These are phyloP conservation scores for Chelidonichthys spinosus DNA, from an alignment of 2,797 vertebrate species.

Conservation along the genomic window DNA sequence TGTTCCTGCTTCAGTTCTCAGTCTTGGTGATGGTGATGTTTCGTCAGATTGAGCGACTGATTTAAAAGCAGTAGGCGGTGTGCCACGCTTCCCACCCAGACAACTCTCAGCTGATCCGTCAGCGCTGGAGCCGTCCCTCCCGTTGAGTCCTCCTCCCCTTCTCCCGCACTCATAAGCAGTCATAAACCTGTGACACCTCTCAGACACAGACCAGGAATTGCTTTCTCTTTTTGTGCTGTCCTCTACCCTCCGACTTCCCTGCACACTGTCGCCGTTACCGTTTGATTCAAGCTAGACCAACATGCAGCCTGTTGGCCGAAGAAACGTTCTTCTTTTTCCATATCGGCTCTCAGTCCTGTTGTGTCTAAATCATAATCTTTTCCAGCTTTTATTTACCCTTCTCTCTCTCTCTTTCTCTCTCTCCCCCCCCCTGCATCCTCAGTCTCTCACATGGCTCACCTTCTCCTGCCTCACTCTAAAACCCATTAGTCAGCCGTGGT, in stretches of 20 bases:
- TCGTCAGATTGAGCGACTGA: slow-evolving; percentile 14
- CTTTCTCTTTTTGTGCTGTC: slow-evolving; percentile 36
- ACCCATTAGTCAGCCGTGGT: slow-evolving; percentile 61
- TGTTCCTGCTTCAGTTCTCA: background rate
- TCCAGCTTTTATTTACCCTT: background rate
- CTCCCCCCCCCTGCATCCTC: background rate
- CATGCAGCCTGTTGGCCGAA: background rate
- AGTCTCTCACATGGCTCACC: slow-evolving; percentile 4
- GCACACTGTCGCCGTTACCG: background rate
- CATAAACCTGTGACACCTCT: slow-evolving; percentile 61
- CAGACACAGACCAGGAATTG: slow-evolving; percentile 58
- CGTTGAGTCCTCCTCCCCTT: slow-evolving; percentile 6
- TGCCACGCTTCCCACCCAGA: slow-evolving; percentile 27
- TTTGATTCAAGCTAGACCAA: slow-evolving; percentile 19
- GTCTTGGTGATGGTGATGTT: background rate
- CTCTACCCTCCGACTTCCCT: background rate
- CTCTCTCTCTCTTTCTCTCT: background rate
- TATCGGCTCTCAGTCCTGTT: background rate
- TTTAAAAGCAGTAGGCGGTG: slow-evolving; percentile 23
- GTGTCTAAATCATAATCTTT: background rate
- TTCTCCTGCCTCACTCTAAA: slow-evolving; percentile 24
- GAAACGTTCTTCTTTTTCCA: background rate
- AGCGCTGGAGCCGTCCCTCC: slow-evolving; percentile 50
- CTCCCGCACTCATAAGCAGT: slow-evolving; percentile 25
- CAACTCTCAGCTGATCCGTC: slow-evolving; percentile 53